These are phyloP conservation scores for Argentina silus DNA, from an alignment of 2,797 vertebrate species.

Conservation along the genomic window DNA sequence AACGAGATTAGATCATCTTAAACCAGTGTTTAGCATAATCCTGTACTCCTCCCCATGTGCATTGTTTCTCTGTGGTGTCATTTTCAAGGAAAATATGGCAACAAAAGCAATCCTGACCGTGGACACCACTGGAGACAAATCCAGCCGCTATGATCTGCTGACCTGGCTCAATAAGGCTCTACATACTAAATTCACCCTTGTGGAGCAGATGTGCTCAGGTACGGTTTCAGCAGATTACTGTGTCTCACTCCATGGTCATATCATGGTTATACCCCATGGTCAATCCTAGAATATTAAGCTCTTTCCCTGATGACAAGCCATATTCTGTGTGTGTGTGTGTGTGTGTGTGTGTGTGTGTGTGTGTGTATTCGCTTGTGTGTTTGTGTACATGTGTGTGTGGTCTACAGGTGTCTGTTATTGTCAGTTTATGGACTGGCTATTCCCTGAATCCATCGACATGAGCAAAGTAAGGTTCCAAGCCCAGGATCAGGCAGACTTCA, in stretches of 20 bases:
- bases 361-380: neutral
- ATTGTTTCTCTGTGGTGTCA: neutral
- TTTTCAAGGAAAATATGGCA: slow-evolving; percentile 61
- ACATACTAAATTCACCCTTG: slow-evolving; percentile 67
- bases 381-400: slow-evolving; percentile 21
- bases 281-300: too few species aligned
- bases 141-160: slow-evolving; percentile 59
- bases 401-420: slow-evolving; percentile 74
- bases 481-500: slow-evolving; percentile 60
- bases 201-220: slow-evolving; percentile 77
- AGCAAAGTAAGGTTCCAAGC: slow-evolving; percentile 74
- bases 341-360: too few species aligned
- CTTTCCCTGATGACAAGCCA: too few species aligned
- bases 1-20: neutral
- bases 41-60: neutral
- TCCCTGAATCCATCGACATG: slow-evolving; percentile 75
- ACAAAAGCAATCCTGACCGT: slow-evolving; percentile 41
- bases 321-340: neutral
- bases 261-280: neutral
- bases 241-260: neutral
- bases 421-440: slow-evolving; percentile 75
- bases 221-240: slow-evolving; percentile 6
- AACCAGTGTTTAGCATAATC: neutral
- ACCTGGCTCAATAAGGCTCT: slow-evolving; percentile 73
- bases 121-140: slow-evolving; percentile 45